Percentiles rank a stretch among this genome's conserved stretches.
These are phyloP conservation scores for Tenebrio molitor DNA, from an alignment of 1,140 invertebrate species.

Conservation along the genomic window DNA sequence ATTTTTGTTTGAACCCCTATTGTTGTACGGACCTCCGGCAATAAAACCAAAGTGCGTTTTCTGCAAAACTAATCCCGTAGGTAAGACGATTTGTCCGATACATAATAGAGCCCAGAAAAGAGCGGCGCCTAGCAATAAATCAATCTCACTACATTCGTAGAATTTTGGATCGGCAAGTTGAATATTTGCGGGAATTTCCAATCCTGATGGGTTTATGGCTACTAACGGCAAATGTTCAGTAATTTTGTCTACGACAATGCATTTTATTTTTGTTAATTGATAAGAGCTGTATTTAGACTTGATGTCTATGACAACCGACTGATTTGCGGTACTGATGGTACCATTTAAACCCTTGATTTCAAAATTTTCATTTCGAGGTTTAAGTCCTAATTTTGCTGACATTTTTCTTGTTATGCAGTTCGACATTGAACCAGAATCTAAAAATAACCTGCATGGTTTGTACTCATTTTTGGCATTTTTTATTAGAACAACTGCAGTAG, in stretches of 20 bases:
- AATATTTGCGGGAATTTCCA: conserved; percentile 56
- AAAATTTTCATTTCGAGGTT: background rate
- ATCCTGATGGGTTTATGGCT: background rate
- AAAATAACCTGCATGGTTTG: conserved; percentile 2
- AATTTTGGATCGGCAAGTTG: conserved; percentile 62
- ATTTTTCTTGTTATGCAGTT: conserved; percentile 11
- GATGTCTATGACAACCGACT: background rate
- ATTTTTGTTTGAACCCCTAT: background rate
- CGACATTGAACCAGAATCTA: conserved; percentile 14
- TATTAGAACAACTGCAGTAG: background rate
- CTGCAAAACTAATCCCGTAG: no score
- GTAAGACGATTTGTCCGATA: conserved; percentile 53
- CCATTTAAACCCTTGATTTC: conserved; percentile 2
- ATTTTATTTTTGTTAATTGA: background rate
- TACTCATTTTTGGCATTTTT: background rate
- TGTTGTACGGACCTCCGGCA: background rate
- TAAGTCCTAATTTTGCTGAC: conserved; percentile 3
- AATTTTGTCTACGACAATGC: no score
- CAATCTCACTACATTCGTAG: no score
- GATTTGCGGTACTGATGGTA: background rate
- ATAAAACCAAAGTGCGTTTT: conserved; percentile 55
- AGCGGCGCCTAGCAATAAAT: conserved; percentile 58
- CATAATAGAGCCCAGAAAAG: conserved; percentile 57
- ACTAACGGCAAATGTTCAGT: conserved; percentile 21
- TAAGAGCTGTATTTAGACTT: conserved; percentile 17